phyloP scores from a whole-genome alignment of 2,113 vertebrate genomes.

The Echinops telfairi region DNA sequence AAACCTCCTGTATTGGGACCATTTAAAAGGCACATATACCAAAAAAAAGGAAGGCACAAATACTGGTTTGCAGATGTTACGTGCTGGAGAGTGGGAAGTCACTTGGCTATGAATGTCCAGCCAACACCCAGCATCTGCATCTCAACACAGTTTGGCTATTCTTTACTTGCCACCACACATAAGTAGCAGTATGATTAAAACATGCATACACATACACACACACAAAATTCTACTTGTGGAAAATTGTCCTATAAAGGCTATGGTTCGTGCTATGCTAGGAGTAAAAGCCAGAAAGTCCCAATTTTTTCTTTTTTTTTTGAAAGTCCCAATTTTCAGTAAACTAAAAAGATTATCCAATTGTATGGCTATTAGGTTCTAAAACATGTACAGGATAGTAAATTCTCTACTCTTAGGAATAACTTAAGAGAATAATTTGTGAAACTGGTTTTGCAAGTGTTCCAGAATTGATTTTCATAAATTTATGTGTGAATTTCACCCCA shows the following conservation, averaged over 20 bases:
- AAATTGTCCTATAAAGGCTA: constrained; percentile 29
- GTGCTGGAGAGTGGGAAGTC: neutral
- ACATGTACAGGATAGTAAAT: neutral
- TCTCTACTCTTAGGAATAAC: neutral
- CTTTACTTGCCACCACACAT: constrained; percentile 4
- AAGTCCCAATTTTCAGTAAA: neutral
- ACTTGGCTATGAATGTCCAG: neutral
- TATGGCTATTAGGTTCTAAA: neutral
- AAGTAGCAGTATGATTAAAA: constrained; percentile 11
- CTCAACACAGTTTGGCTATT: constrained; percentile 26
- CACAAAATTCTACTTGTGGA: neutral
- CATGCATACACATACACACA: neutral
- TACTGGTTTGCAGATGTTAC: neutral
- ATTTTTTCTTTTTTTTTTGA: too few species aligned
- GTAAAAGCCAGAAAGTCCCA: neutral
- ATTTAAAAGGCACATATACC: neutral
- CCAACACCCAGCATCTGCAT: neutral
- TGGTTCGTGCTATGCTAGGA: neutral
- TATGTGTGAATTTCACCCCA: neutral
- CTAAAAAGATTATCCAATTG: neutral
- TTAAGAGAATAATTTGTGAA: constrained; percentile 11
- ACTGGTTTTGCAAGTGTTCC: constrained; percentile 29
- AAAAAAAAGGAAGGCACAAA: neutral
- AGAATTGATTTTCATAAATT: constrained; percentile 30
- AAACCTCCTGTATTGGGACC: neutral